Conservation (phyloP, 64 coral and sea anemone species). For the Anthopleura sola region DNA sequence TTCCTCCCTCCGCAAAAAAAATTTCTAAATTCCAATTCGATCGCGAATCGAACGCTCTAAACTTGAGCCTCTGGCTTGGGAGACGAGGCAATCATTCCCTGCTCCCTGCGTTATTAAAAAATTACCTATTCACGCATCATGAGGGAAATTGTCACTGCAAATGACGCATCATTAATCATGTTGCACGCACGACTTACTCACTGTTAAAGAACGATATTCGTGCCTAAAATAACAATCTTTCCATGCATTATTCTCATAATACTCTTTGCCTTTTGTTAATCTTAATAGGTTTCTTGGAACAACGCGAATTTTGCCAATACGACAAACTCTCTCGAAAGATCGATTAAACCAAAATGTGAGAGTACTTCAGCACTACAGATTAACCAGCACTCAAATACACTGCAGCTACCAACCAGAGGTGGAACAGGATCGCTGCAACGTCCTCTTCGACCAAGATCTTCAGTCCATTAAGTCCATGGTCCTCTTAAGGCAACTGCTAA, state of each 20-base stretch:
- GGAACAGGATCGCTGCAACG: slow-evolving; percentile 1
- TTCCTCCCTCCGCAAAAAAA: too few relatives aligned
- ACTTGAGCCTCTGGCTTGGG: too few relatives aligned
- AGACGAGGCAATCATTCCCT: too few relatives aligned
- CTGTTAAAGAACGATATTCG: too few relatives aligned
- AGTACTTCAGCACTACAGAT: neutral
- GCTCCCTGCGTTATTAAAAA: too few relatives aligned
- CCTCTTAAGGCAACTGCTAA: neutral
- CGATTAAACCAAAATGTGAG: neutral
- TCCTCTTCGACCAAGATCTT: slow-evolving; percentile 22
- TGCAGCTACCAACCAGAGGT: neutral
- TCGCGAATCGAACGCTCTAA: too few relatives aligned
- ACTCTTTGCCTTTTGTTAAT: neutral
- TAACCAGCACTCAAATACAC: neutral
- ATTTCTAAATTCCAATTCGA: too few relatives aligned
- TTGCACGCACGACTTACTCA: neutral
- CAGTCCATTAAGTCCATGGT: neutral
- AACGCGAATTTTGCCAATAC: neutral
- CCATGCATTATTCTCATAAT: too few relatives aligned
- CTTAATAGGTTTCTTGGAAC: slow-evolving; percentile 2
- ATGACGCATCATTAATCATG: too few relatives aligned
- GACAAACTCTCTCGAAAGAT: slow-evolving; percentile 1
- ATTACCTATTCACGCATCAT: too few relatives aligned
- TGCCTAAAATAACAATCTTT: too few relatives aligned
- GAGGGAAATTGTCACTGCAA: too few relatives aligned